Base-by-base conservation (phyloP, 2,888 invertebrate species). In the Tachina lurida region DNA sequence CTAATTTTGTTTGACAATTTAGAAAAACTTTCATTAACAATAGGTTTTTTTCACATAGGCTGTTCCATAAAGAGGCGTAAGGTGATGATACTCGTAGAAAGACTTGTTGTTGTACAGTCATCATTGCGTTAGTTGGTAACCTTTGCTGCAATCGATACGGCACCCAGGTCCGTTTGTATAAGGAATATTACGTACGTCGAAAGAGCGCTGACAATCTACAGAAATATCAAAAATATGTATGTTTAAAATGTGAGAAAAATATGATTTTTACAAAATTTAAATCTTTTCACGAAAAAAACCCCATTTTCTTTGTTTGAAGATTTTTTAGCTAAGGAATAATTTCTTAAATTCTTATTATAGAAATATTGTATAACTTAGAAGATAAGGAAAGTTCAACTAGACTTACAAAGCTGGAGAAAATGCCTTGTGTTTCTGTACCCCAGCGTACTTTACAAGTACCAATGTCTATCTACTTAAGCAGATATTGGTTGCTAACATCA, bases 131-230 rank as follows among this genome's bases (percentile, higher is more conserved):
- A 9, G 22, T 43, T 31, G 13, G 17, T 39, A 12, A n/a, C 1
- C 7, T 1, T 63, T 22, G 39, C 74, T 45, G 85, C 88, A 71
- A 88, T 74, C 9, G 89, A 88, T 75, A 88, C 87, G 71, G 88
- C 89, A 45, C 90, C 90, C 81, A 92, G 86, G 75, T 92, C 91
- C 56, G 91, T 89, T 89, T 92, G 92, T 65, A 91, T 89, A 0
- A 92, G 89, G 74, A 92, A 92, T 86, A 91, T 90, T 17, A 92
- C 89, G 86, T 90, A 91, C 75, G 88, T 87, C 56, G 89, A 87
- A 74, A 91, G 71, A 13, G 89, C 90, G 45, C 89, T 89, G 71
- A 89, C 81, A 49, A 92, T 88, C 92, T 92, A 87, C 1, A 58
- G 17, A 19, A 13, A 62, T 10, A 41, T 1, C 10, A 1, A 2